A percentile compares a stretch with the other conserved stretches of the same genome.
These are phyloP conservation scores for Phocides pigmalion DNA, from an alignment of 1,140 invertebrate species.

Conservation along the genomic window DNA sequence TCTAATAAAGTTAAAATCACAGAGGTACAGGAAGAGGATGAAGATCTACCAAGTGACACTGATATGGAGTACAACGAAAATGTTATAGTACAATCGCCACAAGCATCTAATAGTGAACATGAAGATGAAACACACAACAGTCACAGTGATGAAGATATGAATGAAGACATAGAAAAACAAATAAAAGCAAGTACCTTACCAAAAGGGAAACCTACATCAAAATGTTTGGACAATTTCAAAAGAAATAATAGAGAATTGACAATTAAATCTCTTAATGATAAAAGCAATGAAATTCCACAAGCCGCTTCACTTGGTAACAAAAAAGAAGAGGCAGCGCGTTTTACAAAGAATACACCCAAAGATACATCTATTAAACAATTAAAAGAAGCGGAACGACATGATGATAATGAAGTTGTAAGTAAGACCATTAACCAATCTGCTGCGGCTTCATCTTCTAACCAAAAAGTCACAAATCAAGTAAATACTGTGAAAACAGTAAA, in stretches of 20 bases:
- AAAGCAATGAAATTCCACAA: conserved; percentile 37
- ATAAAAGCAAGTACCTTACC: conserved; percentile 47
- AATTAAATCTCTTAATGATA: conserved; percentile 58
- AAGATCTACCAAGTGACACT: conserved; percentile 37
- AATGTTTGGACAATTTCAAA: conserved; percentile 53
- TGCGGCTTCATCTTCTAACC: conserved; percentile 41
- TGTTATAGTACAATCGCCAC: conserved; percentile 52
- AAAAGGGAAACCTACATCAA: conserved; percentile 34
- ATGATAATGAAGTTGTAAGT: conserved; percentile 28
- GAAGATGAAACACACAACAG: conserved; percentile 47
- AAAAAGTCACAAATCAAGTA: conserved; percentile 57
- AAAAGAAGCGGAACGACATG: conserved; percentile 15
- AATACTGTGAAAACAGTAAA: conserved; percentile 71
- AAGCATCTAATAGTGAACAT: conserved; percentile 50
- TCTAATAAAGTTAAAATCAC: conserved; percentile 59
- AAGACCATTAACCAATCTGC: conserved; percentile 38
- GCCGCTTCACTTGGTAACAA: conserved; percentile 20
- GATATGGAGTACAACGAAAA: conserved; percentile 43
- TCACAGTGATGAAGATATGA: conserved; percentile 42
- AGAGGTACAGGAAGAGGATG: conserved; percentile 56
- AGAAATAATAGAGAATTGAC: conserved; percentile 65
- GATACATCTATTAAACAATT: conserved; percentile 32
- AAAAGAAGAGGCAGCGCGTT: conserved; percentile 34
- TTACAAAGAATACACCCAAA: conserved; percentile 30
- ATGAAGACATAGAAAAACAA: conserved; percentile 45